Base-by-base conservation (phyloP, 2,888 invertebrate genomes). In the Ectemnius cavifrons region DNA sequence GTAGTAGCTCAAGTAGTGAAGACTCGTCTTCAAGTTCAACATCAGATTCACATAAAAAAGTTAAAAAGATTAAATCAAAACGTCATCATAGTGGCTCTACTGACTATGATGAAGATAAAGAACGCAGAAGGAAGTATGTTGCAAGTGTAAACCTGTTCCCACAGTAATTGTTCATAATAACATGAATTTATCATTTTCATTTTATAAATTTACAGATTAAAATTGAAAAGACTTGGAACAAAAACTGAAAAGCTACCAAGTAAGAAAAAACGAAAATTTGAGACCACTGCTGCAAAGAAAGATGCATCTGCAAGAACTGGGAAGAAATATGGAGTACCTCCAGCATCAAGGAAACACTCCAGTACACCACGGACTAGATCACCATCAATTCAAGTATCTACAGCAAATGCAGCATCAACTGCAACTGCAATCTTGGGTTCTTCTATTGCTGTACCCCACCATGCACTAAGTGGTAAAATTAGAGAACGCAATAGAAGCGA, bases 51-150 rank as follows among this genome's bases (percentile, higher is more conserved):
- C 90, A 92, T 14, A 91, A 91, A 79, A 91, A 90, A 75, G 83
- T 86, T 11, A 90, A 91, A 80, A 91, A 90, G 78, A 92, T 92
- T 63, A 94, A 93, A 86, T 88, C 92, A 56, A 93, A 93, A 88
- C 91, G 94, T 47, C 92, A 93, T 85, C 93, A 93, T 0, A 94
- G 93, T 84, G 93, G 93, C 16, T 94, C 95, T 11, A 95, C 95
- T 3, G 95, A 95, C 78, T 93, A 93, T 68, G 94, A 94, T 80
- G 92, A 92, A 56, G 93, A 93, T 84, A 93, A 93, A 86, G 92
- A 93, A 78, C 83, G 91, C 23, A 90, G 87, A 89, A 90, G 87
- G 83, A 80, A 85, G 85, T 79, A 70, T 70, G 77, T 75, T 27
- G 46, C 14, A 14, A 52, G n/a, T 57, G 49, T 62, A 61, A 14